Conservation (phyloP, 1,140 invertebrate species). For the Oryzaephilus surinamensis region DNA sequence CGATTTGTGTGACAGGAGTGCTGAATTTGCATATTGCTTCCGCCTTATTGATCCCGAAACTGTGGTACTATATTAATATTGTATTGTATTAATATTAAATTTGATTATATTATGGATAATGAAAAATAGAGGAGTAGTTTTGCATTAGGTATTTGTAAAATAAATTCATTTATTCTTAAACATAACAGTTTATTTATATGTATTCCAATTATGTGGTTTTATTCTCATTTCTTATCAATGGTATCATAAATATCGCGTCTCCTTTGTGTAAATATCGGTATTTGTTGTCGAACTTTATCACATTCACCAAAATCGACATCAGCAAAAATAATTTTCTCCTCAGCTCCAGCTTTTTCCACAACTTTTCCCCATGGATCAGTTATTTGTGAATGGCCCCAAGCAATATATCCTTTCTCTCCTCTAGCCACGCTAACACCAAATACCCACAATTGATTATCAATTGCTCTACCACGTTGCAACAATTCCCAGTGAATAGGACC, state of each 20-base stretch:
- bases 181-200: no score
- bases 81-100: no score
- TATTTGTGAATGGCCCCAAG: conserved; percentile 80
- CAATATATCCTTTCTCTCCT: conserved; percentile 65
- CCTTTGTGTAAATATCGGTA: conserved; percentile 66
- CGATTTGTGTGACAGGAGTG: no score
- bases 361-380: conserved; percentile 84
- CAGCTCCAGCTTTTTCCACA: conserved; percentile 52
- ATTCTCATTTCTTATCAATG: no score
- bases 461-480: conserved; percentile 64
- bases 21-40: no score
- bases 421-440: conserved; percentile 68
- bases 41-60: no score
- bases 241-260: conserved; percentile 73
- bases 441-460: conserved; percentile 79
- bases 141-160: no score
- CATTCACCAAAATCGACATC: conserved; percentile 70
- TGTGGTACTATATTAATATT: no score
- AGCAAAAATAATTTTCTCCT: conserved; percentile 59
- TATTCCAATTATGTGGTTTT: no score
- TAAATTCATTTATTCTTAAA: no score
- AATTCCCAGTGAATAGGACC: conserved; percentile 89
- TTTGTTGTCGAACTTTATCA: conserved; percentile 66
- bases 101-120: no score
- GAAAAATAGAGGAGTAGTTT: no score